These are phyloP conservation scores for Phylloscopus collybita DNA, from an alignment of 2,797 vertebrate species.

Conservation along the genomic window DNA sequence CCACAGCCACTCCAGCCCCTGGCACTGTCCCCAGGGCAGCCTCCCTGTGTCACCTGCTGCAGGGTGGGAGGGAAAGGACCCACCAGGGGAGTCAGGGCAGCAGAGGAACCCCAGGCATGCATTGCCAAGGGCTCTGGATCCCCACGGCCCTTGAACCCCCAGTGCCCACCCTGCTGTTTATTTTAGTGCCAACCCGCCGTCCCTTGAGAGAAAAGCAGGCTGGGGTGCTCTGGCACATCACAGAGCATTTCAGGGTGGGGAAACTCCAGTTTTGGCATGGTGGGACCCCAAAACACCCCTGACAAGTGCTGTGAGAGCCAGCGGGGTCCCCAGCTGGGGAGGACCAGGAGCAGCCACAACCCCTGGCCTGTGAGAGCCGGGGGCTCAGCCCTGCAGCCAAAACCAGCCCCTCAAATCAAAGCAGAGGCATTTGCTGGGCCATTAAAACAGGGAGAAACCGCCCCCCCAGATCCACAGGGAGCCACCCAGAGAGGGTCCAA, in stretches of 20 bases:
- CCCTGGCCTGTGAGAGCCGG: rapidly evolving
- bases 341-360: neutral
- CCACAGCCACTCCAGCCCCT: neutral
- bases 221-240: neutral
- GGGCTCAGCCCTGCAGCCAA: neutral
- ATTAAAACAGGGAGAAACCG: neutral
- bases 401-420: neutral
- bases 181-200: rapidly evolving
- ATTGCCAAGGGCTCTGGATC: neutral
- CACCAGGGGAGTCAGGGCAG: neutral
- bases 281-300: neutral
- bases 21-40: neutral
- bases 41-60: neutral
- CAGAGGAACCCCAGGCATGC: neutral
- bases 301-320: rapidly evolving
- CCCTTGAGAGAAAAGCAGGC: neutral
- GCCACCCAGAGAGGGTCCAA: neutral
- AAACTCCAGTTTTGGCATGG: rapidly evolving
- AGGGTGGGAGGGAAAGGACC: neutral
- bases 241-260: neutral
- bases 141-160: neutral
- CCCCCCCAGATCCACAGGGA: rapidly evolving
- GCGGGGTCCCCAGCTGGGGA: neutral
- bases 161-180: rapidly evolving
- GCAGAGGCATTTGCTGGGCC: neutral